These are phyloP conservation scores for Plagodis dolabraria DNA, from an alignment of 2,888 invertebrate genomes.

Conservation along the genomic window DNA sequence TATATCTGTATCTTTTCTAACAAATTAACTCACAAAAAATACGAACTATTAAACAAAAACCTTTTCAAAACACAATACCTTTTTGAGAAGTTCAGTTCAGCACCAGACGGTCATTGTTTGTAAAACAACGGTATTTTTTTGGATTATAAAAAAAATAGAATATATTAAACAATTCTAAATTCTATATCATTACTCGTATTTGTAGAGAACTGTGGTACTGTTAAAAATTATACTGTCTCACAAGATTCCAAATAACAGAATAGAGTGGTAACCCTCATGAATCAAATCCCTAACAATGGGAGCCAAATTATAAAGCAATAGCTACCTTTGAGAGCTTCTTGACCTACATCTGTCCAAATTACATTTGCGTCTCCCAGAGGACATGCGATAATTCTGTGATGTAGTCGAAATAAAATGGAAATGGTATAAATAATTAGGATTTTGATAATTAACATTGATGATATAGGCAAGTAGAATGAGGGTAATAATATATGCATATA, in stretches of 20 bases:
- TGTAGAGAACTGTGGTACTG: background rate
- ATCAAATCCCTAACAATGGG: slow-evolving; percentile 71
- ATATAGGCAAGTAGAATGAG: background rate
- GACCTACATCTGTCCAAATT: slow-evolving; percentile 72
- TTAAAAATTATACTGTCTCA: slow-evolving; percentile 2
- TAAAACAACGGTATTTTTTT: too few relatives aligned
- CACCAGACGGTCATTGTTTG: too few relatives aligned
- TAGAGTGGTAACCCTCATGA: slow-evolving; percentile 61
- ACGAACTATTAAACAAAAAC: too few relatives aligned
- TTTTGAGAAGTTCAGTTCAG: too few relatives aligned
- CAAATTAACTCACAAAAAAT: too few relatives aligned
- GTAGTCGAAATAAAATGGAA: slow-evolving; percentile 1
- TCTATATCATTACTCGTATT: background rate
- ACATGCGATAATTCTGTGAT: slow-evolving; percentile 2
- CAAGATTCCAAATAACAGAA: slow-evolving; percentile 51
- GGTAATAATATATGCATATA: background rate
- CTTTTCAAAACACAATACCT: too few relatives aligned
- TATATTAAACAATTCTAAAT: background rate
- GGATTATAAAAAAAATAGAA: background rate
- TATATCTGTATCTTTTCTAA: too few relatives aligned
- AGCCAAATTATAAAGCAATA: slow-evolving; percentile 72
- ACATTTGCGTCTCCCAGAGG: slow-evolving; percentile 29
- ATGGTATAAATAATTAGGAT: background rate
- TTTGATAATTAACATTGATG: background rate
- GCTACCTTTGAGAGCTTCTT: slow-evolving; percentile 71